Base-by-base conservation (phyloP, 2,888 invertebrate species). In the Hedychridium roseum region DNA sequence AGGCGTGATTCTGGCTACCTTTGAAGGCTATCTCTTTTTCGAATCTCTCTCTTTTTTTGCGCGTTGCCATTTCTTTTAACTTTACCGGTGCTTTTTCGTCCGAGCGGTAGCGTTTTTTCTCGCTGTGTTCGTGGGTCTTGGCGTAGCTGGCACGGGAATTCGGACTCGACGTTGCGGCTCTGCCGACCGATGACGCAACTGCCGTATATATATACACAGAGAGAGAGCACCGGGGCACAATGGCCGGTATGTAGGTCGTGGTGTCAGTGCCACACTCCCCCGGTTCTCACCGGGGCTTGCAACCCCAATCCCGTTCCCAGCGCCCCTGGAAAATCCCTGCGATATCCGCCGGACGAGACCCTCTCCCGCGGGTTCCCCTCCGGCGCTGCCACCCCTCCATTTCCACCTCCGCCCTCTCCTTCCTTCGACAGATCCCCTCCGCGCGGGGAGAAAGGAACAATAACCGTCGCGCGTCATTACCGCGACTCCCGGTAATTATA, bases 201-300 rank as follows among this genome's bases (percentile, higher is more conserved):
- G 66, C 50, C 66, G 57, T 64, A 55, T 68, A 70, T 63, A n/a
- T n/a, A n/a, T n/a, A n/a, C n/a, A n/a, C n/a, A n/a, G n/a, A n/a
- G n/a, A n/a, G n/a, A n/a, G n/a, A 59, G 62, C 46, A 49, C 37
- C 47, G 57, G 58, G 60, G 72, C 66, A 73, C 73, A 73, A 73
- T 72, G 72, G 72, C 73, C 71, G 60, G 68, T 64, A 73, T 73
- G 66, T 73, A 71, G 73, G 73, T 73, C 73, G 70, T 58, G 60
- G 68, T 73, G 71, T 71, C 70, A 71, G 68, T 68, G 64, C 70
- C 61, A 58, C 55, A 52, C 54, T 44, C 44, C 49, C n/a, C 4
- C 21, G 5, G 9, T 16, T 12, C 38, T n/a, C 7, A 18, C 18
- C 9, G 16, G 21, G 5, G 41, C 39, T 41, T 32, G 51, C 54